Evolutionary conservation across 2,113 vertebrate species (phyloP), one percentile per base, ranked within the genome.

Genomic region (Polypterus bichir): DNA sequence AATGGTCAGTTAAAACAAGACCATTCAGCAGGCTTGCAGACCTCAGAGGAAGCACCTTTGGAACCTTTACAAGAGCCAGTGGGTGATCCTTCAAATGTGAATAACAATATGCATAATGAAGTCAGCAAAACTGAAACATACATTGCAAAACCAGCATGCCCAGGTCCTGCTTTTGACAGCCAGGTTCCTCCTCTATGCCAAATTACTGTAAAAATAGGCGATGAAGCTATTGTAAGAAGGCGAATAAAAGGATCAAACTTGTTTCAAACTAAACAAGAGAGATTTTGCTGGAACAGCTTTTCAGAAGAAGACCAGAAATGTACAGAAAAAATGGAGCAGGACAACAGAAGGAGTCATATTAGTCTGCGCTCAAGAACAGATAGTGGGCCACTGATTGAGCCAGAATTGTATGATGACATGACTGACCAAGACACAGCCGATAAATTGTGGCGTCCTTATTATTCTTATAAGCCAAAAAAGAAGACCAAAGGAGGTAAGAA

Each of bases 201-300:
- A 69, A 99, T 98, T 71, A 98, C 96, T 9, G 96, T 98, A 57
- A 98, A 93, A 83, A 98, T 98, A 1, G 96, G 94, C 59, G 93
- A 95, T 0, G 94, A 98, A 71, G 94, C 94, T 66, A 92, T 97
- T 57, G 92, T 97, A 57, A 90, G 94, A 59, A 89, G 94, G 65
- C 89, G 86, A 48, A 94, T 97, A 70, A 88, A 94, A 44, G 93
- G 93, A 46, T 95, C 95, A 1, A 97, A 97, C 57, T 62, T 97
- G 10, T 97, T 97, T 66, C 92, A 89, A 68, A 91, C 71, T 76
- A 86, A 87, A 83, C 81, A 89, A 79, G 27, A 78, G 80, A 81
- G 78, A 82, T 81, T 77, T 76, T 75, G 66, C 59, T 49, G 68
- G 60, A 71, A 57, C 52, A 64, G 72, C 7, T 63, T 66, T 27